Percentiles rank a stretch among this genome's conserved stretches.
phyloP scores from a whole-genome alignment of 2,113 vertebrate species.

The Poecilia latipinna region DNA sequence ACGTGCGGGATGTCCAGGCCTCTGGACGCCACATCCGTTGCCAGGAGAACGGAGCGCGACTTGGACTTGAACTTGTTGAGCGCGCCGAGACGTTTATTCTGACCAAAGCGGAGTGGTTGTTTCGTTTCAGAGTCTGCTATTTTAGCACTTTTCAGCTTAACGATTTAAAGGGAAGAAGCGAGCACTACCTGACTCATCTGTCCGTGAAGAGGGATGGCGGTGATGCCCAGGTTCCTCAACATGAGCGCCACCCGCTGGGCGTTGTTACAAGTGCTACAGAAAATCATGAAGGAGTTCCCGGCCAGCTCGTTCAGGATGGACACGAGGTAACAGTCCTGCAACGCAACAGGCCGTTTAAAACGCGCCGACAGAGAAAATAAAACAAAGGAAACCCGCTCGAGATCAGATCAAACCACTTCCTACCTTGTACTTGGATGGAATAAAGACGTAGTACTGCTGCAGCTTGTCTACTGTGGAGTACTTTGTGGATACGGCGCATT shows the following conservation, averaged over 20 bases:
- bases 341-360: background rate
- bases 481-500: constrained; percentile 95
- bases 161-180: too few species aligned
- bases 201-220: constrained; percentile 95
- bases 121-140: background rate
- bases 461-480: constrained; percentile 97
- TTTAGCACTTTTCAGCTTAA: background rate
- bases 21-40: constrained; percentile 96
- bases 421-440: constrained; percentile 98
- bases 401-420: background rate
- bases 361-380: background rate
- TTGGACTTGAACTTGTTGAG: constrained; percentile 99
- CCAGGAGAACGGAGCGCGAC: constrained; percentile 92
- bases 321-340: constrained; percentile 95
- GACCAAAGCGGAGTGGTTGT: background rate
- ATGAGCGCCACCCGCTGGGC: constrained; percentile 94
- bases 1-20: constrained; percentile 97
- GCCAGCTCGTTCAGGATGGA: constrained; percentile 96
- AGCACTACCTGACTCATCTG: constrained; percentile 94
- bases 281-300: constrained; percentile 98
- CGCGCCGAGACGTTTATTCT: constrained; percentile 94
- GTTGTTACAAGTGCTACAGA: constrained; percentile 95
- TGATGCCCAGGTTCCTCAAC: constrained; percentile 94
- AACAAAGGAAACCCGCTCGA: too few species aligned
- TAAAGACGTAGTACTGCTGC: constrained; percentile 97